Evolutionary conservation across 1,140 invertebrate species (phyloP), one percentile per base, ranked within the genome.

Genomic region (Coenobita brevimanus): DNA sequence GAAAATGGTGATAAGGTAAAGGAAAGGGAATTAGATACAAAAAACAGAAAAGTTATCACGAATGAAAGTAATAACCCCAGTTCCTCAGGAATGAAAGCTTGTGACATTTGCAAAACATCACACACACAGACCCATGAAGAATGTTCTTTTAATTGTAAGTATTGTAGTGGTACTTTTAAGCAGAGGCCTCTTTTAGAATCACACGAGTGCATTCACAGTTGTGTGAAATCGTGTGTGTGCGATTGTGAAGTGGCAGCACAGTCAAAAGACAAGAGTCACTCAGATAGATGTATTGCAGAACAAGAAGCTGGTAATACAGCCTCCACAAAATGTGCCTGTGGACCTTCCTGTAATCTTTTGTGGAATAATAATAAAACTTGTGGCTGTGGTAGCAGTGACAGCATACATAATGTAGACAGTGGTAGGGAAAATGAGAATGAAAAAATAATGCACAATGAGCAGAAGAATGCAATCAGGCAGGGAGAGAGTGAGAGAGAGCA

Each of bases 41-140:
- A 30, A 17, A 33, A 3, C 15, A 80, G 33, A 62, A 30, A n/a
- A 33, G 15, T 3, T 13, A 41, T 41, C 21, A 15, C 41, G 24
- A 80, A 81, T 38, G 33, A 67, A 13, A n/a, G 27, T 24, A 38
- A 0, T 8, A 38, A 36, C 43, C 38, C 41, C 36, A 36, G 10
- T 38, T 13, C 43, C 21, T 21, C 10, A 38, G 30, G 67, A 54
- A 64, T 21, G 33, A 57, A 81, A 81, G 67, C 33, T 3, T 81
- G 79, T 67, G 60, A 81, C 13, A 67, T 64, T 17, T 81, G 79
- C 30, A 38, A 43, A 24, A 64, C 21, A 57, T 13, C 21, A 36
- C 67, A 81, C 36, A 41, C 15, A 1, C 0, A 15, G 24, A 64
- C 27, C 3, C 67, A 81, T 2, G 30, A 57, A 30, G 50, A 75